These are phyloP conservation scores for Tangara arthus DNA, from an alignment of 2,797 vertebrate species.

Conservation along the genomic window DNA sequence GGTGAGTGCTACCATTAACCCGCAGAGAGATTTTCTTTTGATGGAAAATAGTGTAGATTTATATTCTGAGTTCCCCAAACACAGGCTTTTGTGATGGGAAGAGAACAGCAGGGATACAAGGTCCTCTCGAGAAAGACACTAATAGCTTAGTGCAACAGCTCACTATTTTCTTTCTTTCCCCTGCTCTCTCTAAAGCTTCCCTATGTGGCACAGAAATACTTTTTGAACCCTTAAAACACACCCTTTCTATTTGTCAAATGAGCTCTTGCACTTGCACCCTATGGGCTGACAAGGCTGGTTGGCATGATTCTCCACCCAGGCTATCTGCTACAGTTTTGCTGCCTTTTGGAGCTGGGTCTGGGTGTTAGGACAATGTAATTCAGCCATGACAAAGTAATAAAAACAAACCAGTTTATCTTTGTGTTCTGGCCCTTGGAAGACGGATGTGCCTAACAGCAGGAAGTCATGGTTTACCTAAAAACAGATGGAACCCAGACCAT, in stretches of 20 bases:
- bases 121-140: background rate
- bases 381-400: background rate
- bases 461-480: background rate
- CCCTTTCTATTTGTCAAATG: background rate
- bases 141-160: background rate
- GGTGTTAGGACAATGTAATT: background rate
- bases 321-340: background rate
- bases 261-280: accelerated
- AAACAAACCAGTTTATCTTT: background rate
- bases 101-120: background rate
- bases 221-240: background rate
- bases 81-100: background rate
- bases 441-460: background rate
- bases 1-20: background rate
- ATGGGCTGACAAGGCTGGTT: background rate
- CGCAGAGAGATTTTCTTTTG: background rate
- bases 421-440: background rate
- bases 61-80: background rate
- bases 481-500: background rate
- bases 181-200: background rate
- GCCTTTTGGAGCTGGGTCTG: background rate
- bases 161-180: background rate
- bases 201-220: background rate
- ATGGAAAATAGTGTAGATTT: background rate
- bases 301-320: background rate